Evolutionary conservation across 2,797 vertebrate species (phyloP).

Genomic region (Poecilia wingei): DNA sequence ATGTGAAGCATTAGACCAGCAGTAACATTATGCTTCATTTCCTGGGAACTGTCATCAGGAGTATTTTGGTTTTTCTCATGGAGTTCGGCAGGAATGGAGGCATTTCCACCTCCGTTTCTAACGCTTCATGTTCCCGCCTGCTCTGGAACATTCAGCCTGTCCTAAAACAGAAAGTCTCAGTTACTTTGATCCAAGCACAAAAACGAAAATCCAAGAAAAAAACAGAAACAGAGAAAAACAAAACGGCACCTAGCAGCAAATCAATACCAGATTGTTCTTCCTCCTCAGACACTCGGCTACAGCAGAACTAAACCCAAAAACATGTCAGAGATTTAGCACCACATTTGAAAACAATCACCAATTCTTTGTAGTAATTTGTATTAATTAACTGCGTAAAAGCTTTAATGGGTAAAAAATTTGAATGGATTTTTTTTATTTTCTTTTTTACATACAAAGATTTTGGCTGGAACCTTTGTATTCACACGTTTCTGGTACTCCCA

Average conservation of each 20-base stretch:
- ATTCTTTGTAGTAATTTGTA: background rate
- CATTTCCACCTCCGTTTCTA: background rate
- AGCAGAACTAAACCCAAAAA: background rate
- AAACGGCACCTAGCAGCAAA: background rate
- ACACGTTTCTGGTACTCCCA: too few relatives aligned
- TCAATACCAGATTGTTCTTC: background rate
- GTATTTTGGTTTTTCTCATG: background rate
- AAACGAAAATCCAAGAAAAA: background rate
- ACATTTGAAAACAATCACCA: background rate
- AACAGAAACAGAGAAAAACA: background rate
- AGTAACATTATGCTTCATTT: background rate
- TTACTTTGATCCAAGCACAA: background rate
- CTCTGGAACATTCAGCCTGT: background rate
- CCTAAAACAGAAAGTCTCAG: background rate
- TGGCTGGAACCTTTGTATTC: too few relatives aligned
- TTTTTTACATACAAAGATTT: too few relatives aligned
- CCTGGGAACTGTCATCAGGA: background rate
- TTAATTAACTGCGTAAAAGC: too few relatives aligned
- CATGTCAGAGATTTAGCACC: background rate
- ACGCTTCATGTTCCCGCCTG: background rate
- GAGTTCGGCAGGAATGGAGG: background rate
- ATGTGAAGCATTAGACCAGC: background rate
- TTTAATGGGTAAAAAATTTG: too few relatives aligned
- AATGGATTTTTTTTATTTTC: too few relatives aligned
- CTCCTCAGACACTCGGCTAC: background rate